phyloP scores from a whole-genome alignment of 1,140 invertebrate species.

The Galendromus occidentalis region DNA sequence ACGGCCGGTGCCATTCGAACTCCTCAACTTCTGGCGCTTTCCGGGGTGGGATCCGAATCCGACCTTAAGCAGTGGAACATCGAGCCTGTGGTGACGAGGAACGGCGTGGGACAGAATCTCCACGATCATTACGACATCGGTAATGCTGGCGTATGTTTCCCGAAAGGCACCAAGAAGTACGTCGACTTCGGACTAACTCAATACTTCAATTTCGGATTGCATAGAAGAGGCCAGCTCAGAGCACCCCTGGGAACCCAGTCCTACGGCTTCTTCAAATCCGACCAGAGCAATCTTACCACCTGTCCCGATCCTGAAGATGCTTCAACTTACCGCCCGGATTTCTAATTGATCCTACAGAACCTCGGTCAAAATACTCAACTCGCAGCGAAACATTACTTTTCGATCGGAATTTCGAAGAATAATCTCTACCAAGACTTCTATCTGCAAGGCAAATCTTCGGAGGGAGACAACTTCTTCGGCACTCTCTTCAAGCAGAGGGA shows the following conservation, averaged over 20 bases:
- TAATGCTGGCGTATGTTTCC: neutral
- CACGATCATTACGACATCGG: slow-evolving; percentile 25
- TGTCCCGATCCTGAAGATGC: neutral
- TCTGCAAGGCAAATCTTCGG: neutral
- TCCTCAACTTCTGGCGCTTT: slow-evolving; percentile 62
- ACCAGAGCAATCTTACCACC: neutral
- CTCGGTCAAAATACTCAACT: neutral
- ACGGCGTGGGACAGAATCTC: slow-evolving; percentile 29
- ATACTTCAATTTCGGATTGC: neutral
- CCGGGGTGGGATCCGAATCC: slow-evolving; percentile 54
- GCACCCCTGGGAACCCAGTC: neutral
- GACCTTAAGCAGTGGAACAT: slow-evolving; percentile 44
- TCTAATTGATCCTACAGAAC: neutral
- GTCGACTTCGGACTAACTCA: neutral
- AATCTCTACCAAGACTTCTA: neutral
- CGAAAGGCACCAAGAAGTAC: neutral
- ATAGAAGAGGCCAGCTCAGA: neutral
- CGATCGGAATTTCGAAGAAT: neutral
- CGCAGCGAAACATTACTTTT: neutral
- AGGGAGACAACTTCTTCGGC: too few relatives aligned
- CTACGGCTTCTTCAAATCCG: neutral
- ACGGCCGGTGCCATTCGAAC: slow-evolving; percentile 57
- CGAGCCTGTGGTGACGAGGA: neutral
- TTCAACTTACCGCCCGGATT: neutral
- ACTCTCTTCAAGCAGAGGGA: too few relatives aligned